phyloP scores from a whole-genome alignment of 2,113 vertebrate genomes.

The Crocuta crocuta region DNA sequence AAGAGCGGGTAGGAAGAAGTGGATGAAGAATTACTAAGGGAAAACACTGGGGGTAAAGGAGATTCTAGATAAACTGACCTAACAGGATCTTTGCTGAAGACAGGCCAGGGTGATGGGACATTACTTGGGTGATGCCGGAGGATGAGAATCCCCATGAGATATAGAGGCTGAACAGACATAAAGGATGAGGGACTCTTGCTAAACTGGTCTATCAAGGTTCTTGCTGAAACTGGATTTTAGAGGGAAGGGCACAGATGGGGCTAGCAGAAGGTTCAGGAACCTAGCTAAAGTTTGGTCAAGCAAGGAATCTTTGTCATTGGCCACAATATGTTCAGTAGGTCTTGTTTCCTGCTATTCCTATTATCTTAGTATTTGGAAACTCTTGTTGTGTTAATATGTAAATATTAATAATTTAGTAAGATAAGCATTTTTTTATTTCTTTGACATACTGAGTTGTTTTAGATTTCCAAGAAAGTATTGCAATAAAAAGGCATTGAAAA shows the following conservation, averaged over 20 bases:
- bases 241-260: not conserved
- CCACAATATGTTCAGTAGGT: not conserved
- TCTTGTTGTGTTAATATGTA: not conserved
- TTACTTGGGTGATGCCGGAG: not conserved
- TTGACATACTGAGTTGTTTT: not conserved
- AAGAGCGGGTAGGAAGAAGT: not conserved
- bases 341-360: not conserved
- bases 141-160: not conserved
- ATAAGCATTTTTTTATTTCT: not conserved
- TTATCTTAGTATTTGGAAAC: constrained; percentile 13
- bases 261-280: not conserved
- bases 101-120: not conserved
- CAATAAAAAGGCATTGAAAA: not conserved
- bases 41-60: not conserved
- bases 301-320: not conserved
- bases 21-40: not conserved
- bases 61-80: not conserved
- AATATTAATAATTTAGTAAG: not conserved
- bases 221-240: not conserved
- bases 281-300: not conserved
- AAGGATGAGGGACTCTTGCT: not conserved
- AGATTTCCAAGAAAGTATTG: not conserved
- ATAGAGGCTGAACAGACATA: not conserved
- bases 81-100: not conserved
- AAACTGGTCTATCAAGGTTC: not conserved